Percentiles rank a stretch among this genome's conserved stretches.
Conservation (phyloP, 2,113 vertebrate species). For the Tachuris rubrigastra region DNA sequence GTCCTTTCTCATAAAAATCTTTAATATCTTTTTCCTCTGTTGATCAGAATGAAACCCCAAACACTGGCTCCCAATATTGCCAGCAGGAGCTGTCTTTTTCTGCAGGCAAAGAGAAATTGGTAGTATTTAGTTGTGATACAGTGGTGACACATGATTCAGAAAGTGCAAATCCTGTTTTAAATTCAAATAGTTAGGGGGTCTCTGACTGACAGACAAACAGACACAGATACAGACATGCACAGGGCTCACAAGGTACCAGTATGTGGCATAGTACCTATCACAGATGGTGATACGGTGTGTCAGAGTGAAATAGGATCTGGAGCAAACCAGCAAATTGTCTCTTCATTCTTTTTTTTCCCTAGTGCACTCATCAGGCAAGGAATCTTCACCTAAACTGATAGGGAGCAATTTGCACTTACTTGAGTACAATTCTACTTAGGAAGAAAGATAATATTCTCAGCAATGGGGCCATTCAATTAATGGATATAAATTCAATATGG, state of each 20-base stretch:
- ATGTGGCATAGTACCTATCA: background rate
- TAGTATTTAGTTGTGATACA: background rate
- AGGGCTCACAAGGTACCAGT: background rate
- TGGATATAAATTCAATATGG: background rate
- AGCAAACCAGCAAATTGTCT: background rate
- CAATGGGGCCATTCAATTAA: background rate
- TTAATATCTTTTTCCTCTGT: background rate
- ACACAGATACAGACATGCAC: too few relatives aligned
- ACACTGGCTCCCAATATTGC: background rate
- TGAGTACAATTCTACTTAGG: background rate
- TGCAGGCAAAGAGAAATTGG: conserved; percentile 19
- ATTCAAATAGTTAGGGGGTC: background rate
- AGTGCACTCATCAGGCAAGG: background rate
- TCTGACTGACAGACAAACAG: background rate
- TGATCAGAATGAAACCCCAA: background rate
- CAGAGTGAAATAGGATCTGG: background rate
- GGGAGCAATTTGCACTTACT: background rate
- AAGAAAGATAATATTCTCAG: background rate
- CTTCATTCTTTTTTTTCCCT: background rate
- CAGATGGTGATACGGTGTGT: background rate
- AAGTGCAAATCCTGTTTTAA: background rate
- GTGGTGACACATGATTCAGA: background rate
- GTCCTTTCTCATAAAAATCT: background rate
- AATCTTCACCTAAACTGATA: background rate
- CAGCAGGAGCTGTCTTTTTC: background rate